These are phyloP conservation scores for Cephus cinctus DNA, from an alignment of 1,140 invertebrate genomes.

Conservation along the genomic window DNA sequence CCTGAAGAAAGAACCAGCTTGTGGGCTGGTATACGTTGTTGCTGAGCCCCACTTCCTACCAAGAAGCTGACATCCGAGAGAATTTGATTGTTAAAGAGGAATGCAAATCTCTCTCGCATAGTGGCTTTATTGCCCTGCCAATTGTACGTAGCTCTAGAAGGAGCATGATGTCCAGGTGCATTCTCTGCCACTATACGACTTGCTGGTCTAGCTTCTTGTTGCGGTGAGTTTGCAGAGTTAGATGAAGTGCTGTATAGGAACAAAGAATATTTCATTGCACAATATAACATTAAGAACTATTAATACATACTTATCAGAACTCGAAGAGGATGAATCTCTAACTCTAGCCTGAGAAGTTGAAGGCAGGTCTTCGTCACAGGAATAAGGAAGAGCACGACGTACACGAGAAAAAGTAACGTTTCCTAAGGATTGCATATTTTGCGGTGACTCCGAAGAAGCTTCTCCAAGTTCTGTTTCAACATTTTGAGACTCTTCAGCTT, in stretches of 20 bases:
- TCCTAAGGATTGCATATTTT: slow-evolving; percentile 33
- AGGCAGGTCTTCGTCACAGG: slow-evolving; percentile 38
- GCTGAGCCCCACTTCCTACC: slow-evolving; percentile 70
- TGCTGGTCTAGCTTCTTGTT: slow-evolving; percentile 32
- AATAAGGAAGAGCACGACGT: slow-evolving; percentile 34
- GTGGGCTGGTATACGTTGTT: slow-evolving; percentile 78
- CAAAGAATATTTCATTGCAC: background rate
- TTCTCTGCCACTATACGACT: slow-evolving; percentile 31
- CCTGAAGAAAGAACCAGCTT: slow-evolving; percentile 82
- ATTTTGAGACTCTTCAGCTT: slow-evolving; percentile 25
- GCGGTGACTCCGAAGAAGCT: slow-evolving; percentile 23
- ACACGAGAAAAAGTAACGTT: slow-evolving; percentile 32
- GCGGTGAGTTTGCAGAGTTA: slow-evolving; percentile 37
- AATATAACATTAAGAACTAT: slow-evolving; percentile 4
- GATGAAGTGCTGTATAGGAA: slow-evolving; percentile 27
- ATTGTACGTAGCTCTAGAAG: slow-evolving; percentile 53
- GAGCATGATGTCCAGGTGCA: slow-evolving; percentile 20
- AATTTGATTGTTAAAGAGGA: slow-evolving; percentile 80
- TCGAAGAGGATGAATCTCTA: slow-evolving; percentile 29
- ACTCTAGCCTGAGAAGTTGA: slow-evolving; percentile 20
- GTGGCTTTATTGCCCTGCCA: slow-evolving; percentile 72
- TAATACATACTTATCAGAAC: slow-evolving; percentile 35
- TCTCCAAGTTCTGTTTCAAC: slow-evolving; percentile 16
- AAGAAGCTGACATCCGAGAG: slow-evolving; percentile 79
- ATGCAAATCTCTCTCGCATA: slow-evolving; percentile 75